Base-by-base conservation (phyloP, 2,888 invertebrate genomes). In the Meloe dianella region DNA sequence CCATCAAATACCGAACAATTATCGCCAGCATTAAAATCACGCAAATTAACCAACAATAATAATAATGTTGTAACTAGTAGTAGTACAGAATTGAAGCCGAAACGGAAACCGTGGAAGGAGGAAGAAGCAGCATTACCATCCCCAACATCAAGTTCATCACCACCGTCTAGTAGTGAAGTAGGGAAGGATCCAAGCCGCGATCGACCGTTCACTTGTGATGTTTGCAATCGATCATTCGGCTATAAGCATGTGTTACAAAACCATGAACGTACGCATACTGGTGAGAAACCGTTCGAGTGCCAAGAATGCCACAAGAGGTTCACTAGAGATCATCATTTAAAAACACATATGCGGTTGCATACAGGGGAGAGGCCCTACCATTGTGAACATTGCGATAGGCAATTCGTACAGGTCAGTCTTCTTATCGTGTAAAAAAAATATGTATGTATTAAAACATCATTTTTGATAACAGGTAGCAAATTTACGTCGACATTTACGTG, bases 171-270 rank as follows among this genome's bases (percentile, higher is more conserved):
- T 57, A 82, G 83, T 56, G 83, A 83, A 54, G 77, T 74, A n/a
- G 68, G 69, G 3, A 80, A 79, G 65, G 79, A 80, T 47, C 67
- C 75, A 0, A 78, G 75, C 60, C 75, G 92, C 12, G 95, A 95
- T 79, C 94, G 95, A 81, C 91, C 92, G 66, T 96, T 96, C 85
- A 94, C 93, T 27, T 97, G 96, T 84, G 91, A 91, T 63, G 89
- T 94, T 58, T 96, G 96, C 85, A 91, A 92, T 68, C 89, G 95
- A 73, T 93, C 93, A 12, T 96, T 96, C 79, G 96, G 96, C 59
- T 96, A 96, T 86, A 96, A 96, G 80, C 96, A 96, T 84, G 96
- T 96, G 22, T 86, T 96, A 60, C 96, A 96, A 84, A 96, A 96
- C 81, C 96, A 96, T 84, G 96, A 96, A 79, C 89, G 96, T 75